Percentiles rank a stretch among this genome's conserved stretches.
phyloP scores from a whole-genome alignment of 2,888 invertebrate species.

The Cantharis flavilabris region DNA sequence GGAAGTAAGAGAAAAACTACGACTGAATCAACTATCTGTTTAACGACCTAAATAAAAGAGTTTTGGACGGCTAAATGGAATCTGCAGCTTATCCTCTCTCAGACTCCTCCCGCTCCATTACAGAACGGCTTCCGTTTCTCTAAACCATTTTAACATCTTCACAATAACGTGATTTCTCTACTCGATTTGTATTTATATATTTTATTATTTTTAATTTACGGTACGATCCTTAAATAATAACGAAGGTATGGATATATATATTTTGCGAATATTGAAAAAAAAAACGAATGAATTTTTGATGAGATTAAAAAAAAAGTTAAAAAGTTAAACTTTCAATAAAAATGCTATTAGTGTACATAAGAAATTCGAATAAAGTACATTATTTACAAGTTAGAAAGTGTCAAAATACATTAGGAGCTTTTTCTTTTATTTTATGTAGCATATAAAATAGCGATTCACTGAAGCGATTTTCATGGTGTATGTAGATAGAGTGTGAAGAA shows the following conservation, averaged over 20 bases:
- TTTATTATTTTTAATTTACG: conserved; percentile 18
- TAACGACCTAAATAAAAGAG: conserved; percentile 56
- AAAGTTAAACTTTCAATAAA: conserved; percentile 25
- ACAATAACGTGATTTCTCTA: conserved; percentile 39
- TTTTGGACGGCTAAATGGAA: conserved; percentile 55
- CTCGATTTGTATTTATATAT: conserved; percentile 25
- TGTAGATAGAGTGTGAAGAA: conserved; percentile 16
- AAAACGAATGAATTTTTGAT: not conserved
- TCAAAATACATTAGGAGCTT: conserved; percentile 41
- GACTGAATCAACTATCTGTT: conserved; percentile 50
- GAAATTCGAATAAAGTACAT: conserved; percentile 37
- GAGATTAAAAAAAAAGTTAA: not conserved
- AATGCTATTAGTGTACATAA: not conserved
- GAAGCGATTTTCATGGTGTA: conserved; percentile 27
- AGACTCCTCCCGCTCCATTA: conserved; percentile 46
- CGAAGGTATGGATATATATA: not conserved
- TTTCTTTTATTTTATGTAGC: conserved; percentile 37
- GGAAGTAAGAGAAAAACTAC: conserved; percentile 41
- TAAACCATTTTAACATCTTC: conserved; percentile 50
- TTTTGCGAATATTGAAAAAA: not conserved
- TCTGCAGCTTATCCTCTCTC: conserved; percentile 50
- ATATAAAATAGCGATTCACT: conserved; percentile 34
- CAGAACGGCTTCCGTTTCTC: conserved; percentile 44
- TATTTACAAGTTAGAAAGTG: conserved; percentile 40
- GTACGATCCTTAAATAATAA: not conserved